Evolutionary conservation across 2,888 invertebrate species (phyloP).

Genomic region (Hedya salicella): DNA sequence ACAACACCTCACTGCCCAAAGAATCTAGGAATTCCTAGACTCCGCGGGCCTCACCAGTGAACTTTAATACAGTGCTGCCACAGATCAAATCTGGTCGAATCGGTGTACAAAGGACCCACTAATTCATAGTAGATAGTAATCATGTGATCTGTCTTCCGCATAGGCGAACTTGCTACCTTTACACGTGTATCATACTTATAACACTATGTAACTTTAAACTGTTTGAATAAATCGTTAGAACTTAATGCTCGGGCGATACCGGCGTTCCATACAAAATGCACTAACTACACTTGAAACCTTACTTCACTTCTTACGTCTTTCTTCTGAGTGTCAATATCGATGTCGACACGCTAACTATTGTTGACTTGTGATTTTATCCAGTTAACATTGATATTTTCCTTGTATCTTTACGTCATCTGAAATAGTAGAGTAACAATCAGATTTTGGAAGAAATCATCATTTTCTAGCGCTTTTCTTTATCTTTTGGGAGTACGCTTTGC

Average conservation of each 20-base stretch:
- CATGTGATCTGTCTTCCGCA: too few relatives aligned
- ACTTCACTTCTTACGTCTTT: background rate
- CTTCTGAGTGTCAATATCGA: background rate
- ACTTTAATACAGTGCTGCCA: too few relatives aligned
- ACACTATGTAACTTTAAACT: background rate
- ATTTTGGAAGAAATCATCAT: background rate
- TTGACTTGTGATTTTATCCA: background rate
- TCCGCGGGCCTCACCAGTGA: too few relatives aligned
- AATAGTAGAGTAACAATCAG: background rate
- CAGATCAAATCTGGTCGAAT: too few relatives aligned
- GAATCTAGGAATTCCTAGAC: too few relatives aligned
- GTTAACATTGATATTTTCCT: background rate
- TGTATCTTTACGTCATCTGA: background rate
- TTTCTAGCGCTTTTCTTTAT: too few relatives aligned
- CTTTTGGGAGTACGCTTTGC: too few relatives aligned
- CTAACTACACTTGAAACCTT: background rate
- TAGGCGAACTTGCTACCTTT: too few relatives aligned
- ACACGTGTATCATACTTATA: too few relatives aligned
- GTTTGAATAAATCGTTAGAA: conserved; percentile 23
- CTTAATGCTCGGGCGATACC: background rate
- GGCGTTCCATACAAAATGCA: background rate
- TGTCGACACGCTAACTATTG: background rate
- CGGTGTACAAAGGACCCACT: too few relatives aligned
- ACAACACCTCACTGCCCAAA: too few relatives aligned
- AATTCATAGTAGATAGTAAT: too few relatives aligned